Conservation (phyloP, 2,888 invertebrate species). For the Acleris literana region DNA sequence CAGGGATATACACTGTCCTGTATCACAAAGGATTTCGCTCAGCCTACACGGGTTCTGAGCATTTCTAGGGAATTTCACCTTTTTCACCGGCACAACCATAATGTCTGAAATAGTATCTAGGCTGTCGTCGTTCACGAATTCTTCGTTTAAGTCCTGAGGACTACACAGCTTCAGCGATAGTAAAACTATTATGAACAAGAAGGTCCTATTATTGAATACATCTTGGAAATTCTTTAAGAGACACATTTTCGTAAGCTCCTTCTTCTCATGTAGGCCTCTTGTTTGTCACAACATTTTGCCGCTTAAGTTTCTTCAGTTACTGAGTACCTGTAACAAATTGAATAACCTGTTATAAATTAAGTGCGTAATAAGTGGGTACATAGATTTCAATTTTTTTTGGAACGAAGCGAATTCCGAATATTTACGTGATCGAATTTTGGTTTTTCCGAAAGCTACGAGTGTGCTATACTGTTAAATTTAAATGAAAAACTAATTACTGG, state of each 20-base stretch:
- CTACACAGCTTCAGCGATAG: slow-evolving; percentile 74
- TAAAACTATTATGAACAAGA: slow-evolving; percentile 72
- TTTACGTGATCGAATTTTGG: no score
- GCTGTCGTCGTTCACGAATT: slow-evolving; percentile 72
- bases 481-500: no score
- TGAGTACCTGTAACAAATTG: slow-evolving; percentile 62
- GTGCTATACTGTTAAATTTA: no score
- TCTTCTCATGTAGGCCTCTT: slow-evolving; percentile 41
- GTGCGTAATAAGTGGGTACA: no score
- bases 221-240: slow-evolving; percentile 64
- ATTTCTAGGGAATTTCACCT: slow-evolving; percentile 62
- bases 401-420: no score
- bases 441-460: no score
- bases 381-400: no score
- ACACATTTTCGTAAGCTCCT: slow-evolving; percentile 63
- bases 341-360: background rate
- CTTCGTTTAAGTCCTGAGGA: slow-evolving; percentile 75
- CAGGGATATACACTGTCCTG: slow-evolving; percentile 87
- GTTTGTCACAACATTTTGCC: slow-evolving; percentile 67
- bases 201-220: slow-evolving; percentile 68
- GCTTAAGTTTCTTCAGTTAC: slow-evolving; percentile 32
- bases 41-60: slow-evolving; percentile 76
- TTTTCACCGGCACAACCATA: slow-evolving; percentile 61
- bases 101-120: slow-evolving; percentile 58
- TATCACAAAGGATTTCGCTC: slow-evolving; percentile 85